phyloP scores from a whole-genome alignment of 2,113 vertebrate species.

The Poecile atricapillus region DNA sequence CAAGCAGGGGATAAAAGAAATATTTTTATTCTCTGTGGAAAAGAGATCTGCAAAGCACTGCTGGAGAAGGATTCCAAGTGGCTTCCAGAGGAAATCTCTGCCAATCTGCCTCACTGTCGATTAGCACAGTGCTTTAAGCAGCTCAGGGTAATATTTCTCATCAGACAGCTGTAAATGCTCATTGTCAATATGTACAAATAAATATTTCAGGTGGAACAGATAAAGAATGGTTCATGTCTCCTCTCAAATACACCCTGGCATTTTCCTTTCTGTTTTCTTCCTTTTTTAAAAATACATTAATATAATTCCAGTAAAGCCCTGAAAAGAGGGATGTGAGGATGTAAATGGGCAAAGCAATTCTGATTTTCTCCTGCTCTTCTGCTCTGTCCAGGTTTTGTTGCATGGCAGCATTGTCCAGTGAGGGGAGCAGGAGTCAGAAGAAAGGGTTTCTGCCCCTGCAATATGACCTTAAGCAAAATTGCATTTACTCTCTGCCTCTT shows the following conservation, averaged over 20 bases:
- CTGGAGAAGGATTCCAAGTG: background rate
- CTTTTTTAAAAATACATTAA: background rate
- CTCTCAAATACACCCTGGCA: background rate
- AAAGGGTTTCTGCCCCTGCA: background rate
- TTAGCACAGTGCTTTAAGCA: slow-evolving; percentile 29
- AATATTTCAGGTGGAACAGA: slow-evolving; percentile 35
- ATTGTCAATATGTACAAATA: slow-evolving; percentile 63
- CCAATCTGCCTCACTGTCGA: background rate
- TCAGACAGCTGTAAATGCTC: slow-evolving; percentile 40
- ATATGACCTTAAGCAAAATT: background rate
- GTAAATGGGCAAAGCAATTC: background rate
- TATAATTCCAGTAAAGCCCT: background rate
- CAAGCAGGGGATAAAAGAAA: background rate
- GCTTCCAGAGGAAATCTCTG: background rate
- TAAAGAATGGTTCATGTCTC: background rate
- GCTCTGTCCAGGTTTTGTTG: background rate
- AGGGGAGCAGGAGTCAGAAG: background rate
- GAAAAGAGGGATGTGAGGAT: background rate
- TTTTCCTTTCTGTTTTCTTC: background rate
- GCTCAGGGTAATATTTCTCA: slow-evolving; percentile 26
- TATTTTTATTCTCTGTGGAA: background rate
- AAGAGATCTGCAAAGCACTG: background rate
- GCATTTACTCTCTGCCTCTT: background rate
- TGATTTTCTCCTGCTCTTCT: background rate
- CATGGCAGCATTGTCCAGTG: background rate